Evolutionary conservation across 1,140 invertebrate species (phyloP).

Genomic region (Alviniconcha marisindica): DNA sequence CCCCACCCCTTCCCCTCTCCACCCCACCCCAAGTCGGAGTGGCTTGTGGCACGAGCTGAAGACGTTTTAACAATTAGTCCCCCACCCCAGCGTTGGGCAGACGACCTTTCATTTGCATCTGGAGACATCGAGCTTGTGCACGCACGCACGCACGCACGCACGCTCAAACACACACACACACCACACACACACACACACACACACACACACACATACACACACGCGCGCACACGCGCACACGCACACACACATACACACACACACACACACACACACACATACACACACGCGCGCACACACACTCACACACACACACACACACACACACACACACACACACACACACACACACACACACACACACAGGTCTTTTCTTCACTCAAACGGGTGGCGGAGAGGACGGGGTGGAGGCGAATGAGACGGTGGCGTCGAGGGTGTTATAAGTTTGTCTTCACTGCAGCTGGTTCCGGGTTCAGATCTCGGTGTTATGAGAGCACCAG

Average conservation of each 20-base stretch:
- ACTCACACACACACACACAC: conserved; percentile 5
- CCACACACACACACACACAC: background rate
- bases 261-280: background rate
- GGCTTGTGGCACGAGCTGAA: too few relatives aligned
- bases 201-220: conserved; percentile 17
- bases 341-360: background rate
- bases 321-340: background rate
- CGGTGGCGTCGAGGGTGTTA: background rate
- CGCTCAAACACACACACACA: background rate
- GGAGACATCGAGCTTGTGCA: too few relatives aligned
- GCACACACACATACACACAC: background rate
- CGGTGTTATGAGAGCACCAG: background rate
- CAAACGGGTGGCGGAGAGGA: too few relatives aligned
- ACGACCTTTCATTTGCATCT: too few relatives aligned
- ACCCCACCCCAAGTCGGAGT: background rate
- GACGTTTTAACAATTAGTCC: too few relatives aligned
- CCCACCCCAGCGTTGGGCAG: too few relatives aligned
- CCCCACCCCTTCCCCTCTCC: background rate
- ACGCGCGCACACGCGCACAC: background rate
- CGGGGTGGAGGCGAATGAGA: background rate
- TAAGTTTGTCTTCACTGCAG: conserved; percentile 10
- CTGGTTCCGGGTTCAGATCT: background rate
- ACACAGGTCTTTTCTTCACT: background rate
- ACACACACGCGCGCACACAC: background rate
- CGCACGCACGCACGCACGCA: too few relatives aligned